Conservation (phyloP, 2,888 invertebrate species). For the Agrochola lychnidis region DNA sequence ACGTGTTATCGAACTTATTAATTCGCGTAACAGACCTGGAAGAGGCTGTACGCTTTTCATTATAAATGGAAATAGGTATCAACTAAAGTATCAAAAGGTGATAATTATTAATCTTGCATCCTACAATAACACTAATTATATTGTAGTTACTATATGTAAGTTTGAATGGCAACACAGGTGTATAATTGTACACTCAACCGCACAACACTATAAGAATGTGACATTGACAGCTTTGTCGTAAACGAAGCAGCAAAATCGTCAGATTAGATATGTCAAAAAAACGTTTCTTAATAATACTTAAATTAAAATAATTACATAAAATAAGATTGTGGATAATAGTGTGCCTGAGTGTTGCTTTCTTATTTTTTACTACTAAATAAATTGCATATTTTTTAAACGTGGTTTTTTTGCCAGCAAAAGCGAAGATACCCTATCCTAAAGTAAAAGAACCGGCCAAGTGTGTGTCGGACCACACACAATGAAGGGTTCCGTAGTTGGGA, state of each 20-base stretch:
- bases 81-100: background rate
- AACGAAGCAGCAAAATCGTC: background rate
- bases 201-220: background rate
- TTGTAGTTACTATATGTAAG: background rate
- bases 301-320: background rate
- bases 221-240: background rate
- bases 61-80: background rate
- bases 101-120: background rate
- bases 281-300: background rate
- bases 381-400: too few relatives aligned
- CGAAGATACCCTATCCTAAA: too few relatives aligned
- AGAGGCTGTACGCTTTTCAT: background rate
- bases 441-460: too few relatives aligned
- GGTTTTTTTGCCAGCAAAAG: too few relatives aligned
- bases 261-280: background rate
- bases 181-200: background rate
- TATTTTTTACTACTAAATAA: too few relatives aligned
- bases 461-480: too few relatives aligned
- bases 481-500: too few relatives aligned
- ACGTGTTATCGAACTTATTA: background rate
- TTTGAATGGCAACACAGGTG: background rate
- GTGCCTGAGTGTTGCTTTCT: too few relatives aligned
- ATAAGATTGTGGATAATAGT: too few relatives aligned
- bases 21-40: background rate
- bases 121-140: background rate